A percentile compares a stretch with the other conserved stretches of the same genome.
phyloP scores from a whole-genome alignment of 23 tunicate genomes.

The Trididemnum clinides region DNA sequence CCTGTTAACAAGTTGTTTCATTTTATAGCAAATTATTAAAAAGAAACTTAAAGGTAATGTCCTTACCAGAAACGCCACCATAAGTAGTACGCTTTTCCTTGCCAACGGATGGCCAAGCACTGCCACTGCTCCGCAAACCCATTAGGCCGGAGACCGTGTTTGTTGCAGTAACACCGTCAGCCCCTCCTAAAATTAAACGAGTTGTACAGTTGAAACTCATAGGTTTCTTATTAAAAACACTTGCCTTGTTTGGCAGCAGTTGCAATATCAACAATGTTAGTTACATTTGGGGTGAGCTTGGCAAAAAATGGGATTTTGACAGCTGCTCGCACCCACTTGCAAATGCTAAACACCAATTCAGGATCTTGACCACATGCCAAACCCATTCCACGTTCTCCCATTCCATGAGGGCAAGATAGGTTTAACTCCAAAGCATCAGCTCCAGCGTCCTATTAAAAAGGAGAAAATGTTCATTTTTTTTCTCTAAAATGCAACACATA shows the following conservation, averaged over 20 bases:
- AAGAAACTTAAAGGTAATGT: background rate
- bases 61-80: slow-evolving; percentile 97
- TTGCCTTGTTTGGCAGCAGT: slow-evolving; percentile 89
- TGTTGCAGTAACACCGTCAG: slow-evolving; percentile 99
- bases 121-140: slow-evolving; percentile 82
- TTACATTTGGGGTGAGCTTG: slow-evolving; percentile 97
- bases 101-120: slow-evolving; percentile 97
- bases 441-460: slow-evolving; percentile 68
- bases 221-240: background rate
- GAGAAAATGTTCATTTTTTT: too few species aligned
- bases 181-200: slow-evolving; percentile 65
- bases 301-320: slow-evolving; percentile 93
- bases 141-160: slow-evolving; percentile 99
- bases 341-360: slow-evolving; percentile 88
- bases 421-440: slow-evolving; percentile 97
- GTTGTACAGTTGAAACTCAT: background rate
- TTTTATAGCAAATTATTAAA: background rate
- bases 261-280: slow-evolving; percentile 87
- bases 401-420: slow-evolving; percentile 99
- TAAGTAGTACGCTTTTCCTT: slow-evolving; percentile 78
- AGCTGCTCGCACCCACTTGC: slow-evolving; percentile 94
- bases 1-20: slow-evolving; percentile 49
- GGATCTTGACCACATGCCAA: slow-evolving; percentile 98
- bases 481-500: too few species aligned
- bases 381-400: slow-evolving; percentile 99